A percentile compares a stretch with the other conserved stretches of the same genome.
Conservation (phyloP, 2,797 vertebrate genomes). For the Tapirus indicus region DNA sequence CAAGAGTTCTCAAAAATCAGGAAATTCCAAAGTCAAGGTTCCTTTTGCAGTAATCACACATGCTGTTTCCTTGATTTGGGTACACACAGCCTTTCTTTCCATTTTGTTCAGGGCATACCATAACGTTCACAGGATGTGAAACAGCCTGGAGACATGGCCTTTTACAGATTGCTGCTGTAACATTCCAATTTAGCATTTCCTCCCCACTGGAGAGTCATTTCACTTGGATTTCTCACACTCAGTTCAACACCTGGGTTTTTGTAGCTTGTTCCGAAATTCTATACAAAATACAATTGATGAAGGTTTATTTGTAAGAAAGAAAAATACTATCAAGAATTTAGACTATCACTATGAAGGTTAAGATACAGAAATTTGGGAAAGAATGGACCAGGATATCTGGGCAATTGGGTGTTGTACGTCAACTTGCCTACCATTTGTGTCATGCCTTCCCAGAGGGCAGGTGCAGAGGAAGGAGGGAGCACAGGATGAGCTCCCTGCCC, state of each 20-base stretch:
- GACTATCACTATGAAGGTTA: background rate
- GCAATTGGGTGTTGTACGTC: background rate
- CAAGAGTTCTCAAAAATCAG: constrained; percentile 70
- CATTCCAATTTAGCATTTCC: background rate
- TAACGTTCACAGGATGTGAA: constrained; percentile 2
- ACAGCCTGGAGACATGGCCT: background rate
- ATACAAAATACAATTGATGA: background rate
- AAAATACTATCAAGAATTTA: constrained; percentile 2
- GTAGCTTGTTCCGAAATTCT: constrained; percentile 28
- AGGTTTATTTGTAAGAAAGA: background rate
- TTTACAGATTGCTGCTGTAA: background rate
- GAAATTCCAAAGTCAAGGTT: constrained; percentile 80
- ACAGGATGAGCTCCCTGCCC: background rate
- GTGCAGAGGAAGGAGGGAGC: background rate
- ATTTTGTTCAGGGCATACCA: background rate
- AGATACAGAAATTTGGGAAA: background rate
- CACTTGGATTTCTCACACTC: background rate
- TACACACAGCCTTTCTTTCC: constrained; percentile 2
- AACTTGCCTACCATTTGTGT: background rate
- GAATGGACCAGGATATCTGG: background rate
- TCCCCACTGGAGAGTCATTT: background rate
- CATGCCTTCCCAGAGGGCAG: background rate
- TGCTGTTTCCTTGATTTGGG: constrained; percentile 57
- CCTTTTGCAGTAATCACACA: constrained; percentile 63
- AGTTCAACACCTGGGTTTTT: background rate